These are phyloP conservation scores for Xenopus borealis DNA, from an alignment of 2,113 vertebrate species.

Conservation along the genomic window DNA sequence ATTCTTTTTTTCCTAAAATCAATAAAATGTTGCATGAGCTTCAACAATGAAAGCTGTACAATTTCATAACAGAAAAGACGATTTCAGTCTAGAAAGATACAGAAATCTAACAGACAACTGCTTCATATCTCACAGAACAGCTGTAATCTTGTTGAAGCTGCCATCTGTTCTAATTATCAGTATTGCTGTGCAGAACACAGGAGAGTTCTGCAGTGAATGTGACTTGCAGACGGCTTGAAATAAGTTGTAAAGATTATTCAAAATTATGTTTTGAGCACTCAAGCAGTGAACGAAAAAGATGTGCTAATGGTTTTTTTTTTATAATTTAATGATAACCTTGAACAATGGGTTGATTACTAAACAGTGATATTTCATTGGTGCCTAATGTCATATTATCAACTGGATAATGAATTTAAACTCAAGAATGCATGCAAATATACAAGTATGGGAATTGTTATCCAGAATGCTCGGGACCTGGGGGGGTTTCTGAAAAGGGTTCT, in stretches of 20 bases:
- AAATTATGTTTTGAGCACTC: slow-evolving; percentile 3
- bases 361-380: neutral
- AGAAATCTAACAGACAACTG: neutral
- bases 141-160: neutral
- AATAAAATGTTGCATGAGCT: no score
- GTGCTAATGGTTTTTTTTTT: neutral
- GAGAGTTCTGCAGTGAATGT: slow-evolving; percentile 5
- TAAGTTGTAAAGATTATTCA: slow-evolving; percentile 12
- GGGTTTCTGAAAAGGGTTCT: no score
- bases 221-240: slow-evolving; percentile 5
- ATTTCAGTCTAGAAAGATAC: no score
- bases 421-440: no score
- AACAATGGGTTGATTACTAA: neutral
- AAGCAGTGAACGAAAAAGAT: slow-evolving; percentile 10
- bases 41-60: no score
- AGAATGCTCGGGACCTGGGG: no score
- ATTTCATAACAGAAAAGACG: no score
- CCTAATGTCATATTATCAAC: neutral
- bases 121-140: neutral
- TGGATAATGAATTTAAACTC: neutral
- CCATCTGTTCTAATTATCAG: slow-evolving; percentile 15
- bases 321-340: neutral
- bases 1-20: no score
- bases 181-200: neutral
- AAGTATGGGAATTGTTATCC: no score